phyloP scores from a whole-genome alignment of 2,797 vertebrate species.

The Hippoglossus hippoglossus region DNA sequence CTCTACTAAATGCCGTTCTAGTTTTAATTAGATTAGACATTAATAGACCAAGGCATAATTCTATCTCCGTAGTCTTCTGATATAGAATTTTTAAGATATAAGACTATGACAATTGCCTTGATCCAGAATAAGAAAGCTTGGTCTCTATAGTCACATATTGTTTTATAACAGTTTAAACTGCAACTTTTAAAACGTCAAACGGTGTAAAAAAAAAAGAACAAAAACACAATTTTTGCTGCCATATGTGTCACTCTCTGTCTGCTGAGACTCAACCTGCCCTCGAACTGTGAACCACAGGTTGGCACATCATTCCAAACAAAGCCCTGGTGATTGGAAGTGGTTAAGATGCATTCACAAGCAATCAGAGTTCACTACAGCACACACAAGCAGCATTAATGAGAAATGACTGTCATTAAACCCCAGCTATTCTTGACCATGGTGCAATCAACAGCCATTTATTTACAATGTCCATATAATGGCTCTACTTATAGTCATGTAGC shows the following conservation, averaged over 20 bases:
- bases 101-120: not conserved
- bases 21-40: not conserved
- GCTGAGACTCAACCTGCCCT: not conserved
- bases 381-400: slow-evolving; percentile 31
- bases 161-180: not conserved
- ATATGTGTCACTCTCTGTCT: not conserved
- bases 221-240: too few relatives aligned
- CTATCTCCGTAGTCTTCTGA: not conserved
- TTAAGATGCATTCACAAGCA: slow-evolving; percentile 23
- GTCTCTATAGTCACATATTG: not conserved
- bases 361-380: slow-evolving; percentile 41
- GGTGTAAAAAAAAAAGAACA: too few relatives aligned
- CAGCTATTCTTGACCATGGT: slow-evolving; percentile 23
- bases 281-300: not conserved
- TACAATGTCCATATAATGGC: slow-evolving; percentile 5
- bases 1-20: too few relatives aligned
- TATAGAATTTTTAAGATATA: slow-evolving; percentile 4
- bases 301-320: not conserved
- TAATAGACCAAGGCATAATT: not conserved
- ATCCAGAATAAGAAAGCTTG: not conserved
- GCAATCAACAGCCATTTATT: slow-evolving; percentile 60
- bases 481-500: slow-evolving; percentile 32
- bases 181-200: too few relatives aligned
- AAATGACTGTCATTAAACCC: slow-evolving; percentile 23
- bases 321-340: slow-evolving; percentile 29